phyloP scores from a whole-genome alignment of 2,113 vertebrate genomes.

The Dicentrarchus labrax region DNA sequence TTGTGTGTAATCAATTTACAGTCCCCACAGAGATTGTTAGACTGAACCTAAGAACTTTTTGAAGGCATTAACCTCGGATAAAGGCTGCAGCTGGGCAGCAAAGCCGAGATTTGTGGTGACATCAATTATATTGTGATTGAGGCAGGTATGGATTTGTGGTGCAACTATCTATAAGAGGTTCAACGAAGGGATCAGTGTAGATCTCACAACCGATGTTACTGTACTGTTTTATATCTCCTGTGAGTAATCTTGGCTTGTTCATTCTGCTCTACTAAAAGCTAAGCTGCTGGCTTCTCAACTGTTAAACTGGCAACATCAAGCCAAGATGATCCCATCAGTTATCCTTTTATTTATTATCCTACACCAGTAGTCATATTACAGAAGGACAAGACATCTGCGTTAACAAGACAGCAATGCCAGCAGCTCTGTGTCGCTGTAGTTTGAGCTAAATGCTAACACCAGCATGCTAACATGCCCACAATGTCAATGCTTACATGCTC shows the following conservation, averaged over 20 bases:
- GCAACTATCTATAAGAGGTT: not conserved
- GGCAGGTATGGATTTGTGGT: not conserved
- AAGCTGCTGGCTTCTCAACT: not conserved
- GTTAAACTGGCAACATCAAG: not conserved
- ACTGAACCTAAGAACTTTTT: not conserved
- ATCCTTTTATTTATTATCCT: not conserved
- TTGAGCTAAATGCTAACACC: too few relatives aligned
- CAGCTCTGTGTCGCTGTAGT: too few relatives aligned
- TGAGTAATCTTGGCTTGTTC: not conserved
- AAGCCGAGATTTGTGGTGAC: not conserved
- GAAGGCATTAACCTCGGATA: not conserved
- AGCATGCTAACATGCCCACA: too few relatives aligned
- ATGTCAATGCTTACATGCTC: too few relatives aligned
- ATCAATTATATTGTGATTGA: not conserved
- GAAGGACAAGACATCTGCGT: too few relatives aligned
- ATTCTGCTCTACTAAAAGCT: not conserved
- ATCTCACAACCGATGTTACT: not conserved
- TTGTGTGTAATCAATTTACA: not conserved
- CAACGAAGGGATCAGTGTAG: not conserved
- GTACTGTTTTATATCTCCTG: not conserved
- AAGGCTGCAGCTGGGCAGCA: not conserved
- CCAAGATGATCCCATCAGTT: not conserved
- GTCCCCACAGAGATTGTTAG: not conserved
- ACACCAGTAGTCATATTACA: not conserved
- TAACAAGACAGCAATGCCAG: too few relatives aligned